phyloP scores from a whole-genome alignment of 2,797 vertebrate species.

The Pteronotus mesoamericanus region DNA sequence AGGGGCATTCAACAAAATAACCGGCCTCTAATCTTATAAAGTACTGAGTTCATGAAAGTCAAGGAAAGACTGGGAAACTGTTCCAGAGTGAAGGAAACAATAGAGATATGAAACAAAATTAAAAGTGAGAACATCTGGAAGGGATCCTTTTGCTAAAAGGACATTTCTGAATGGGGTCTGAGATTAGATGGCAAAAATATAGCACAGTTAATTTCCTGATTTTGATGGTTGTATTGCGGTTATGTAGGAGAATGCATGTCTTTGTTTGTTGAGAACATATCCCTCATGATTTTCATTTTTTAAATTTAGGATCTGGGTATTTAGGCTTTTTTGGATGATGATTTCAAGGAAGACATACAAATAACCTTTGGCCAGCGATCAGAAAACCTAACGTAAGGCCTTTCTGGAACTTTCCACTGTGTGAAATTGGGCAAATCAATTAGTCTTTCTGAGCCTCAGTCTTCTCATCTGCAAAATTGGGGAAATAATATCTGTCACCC shows the following conservation, averaged over 20 bases:
- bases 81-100: too few species aligned
- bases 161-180: not conserved
- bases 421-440: not conserved
- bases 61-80: too few species aligned
- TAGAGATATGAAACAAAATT: not conserved
- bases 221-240: not conserved
- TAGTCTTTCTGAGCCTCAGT: not conserved
- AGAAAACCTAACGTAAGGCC: not conserved
- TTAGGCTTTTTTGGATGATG: not conserved
- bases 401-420: not conserved
- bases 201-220: not conserved
- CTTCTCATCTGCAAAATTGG: not conserved
- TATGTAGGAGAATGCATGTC: not conserved
- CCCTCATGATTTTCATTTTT: not conserved
- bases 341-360: not conserved
- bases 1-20: too few species aligned
- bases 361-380: slow-evolving; percentile 11
- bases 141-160: not conserved
- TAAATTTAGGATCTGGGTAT: not conserved
- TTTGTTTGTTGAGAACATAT: not conserved
- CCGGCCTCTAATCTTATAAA: too few species aligned
- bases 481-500: not conserved
- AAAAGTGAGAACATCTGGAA: not conserved
- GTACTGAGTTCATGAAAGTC: too few species aligned
- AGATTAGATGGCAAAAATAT: not conserved